Percentiles rank a stretch among this genome's conserved stretches.
These are phyloP conservation scores for Melinaea menophilus DNA, from an alignment of 2,888 invertebrate species.

Conservation along the genomic window DNA sequence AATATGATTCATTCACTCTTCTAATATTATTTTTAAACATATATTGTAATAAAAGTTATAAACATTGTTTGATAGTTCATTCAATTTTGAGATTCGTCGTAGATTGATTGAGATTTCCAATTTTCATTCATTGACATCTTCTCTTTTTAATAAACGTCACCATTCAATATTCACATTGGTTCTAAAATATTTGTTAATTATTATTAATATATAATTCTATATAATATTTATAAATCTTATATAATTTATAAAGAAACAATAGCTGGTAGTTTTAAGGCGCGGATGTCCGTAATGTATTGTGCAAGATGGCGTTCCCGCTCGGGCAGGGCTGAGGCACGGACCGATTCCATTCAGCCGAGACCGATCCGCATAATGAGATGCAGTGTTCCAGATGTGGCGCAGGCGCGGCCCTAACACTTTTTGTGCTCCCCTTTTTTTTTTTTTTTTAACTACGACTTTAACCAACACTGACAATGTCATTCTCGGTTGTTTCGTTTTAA, in stretches of 20 bases:
- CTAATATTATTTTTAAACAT: too few species aligned
- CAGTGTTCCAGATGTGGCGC: slow-evolving; percentile 74
- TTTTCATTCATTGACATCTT: too few species aligned
- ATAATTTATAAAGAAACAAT: slow-evolving; percentile 32
- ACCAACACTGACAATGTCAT: slow-evolving; percentile 41
- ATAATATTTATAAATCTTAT: not conserved
- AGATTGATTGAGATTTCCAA: too few species aligned
- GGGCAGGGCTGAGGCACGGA: slow-evolving; percentile 38
- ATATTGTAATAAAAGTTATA: too few species aligned
- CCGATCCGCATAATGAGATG: slow-evolving; percentile 71
- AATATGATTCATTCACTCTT: too few species aligned
- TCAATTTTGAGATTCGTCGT: too few species aligned
- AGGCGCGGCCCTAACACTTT: slow-evolving; percentile 68
- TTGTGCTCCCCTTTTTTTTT: slow-evolving; percentile 52
- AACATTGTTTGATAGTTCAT: too few species aligned
- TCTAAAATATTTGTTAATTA: too few species aligned
- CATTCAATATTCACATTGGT: too few species aligned
- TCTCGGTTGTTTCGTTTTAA: slow-evolving; percentile 23
- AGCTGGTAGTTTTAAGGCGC: slow-evolving; percentile 24
- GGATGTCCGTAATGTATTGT: slow-evolving; percentile 26
- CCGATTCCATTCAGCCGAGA: slow-evolving; percentile 60
- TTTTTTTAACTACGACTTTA: slow-evolving; percentile 42
- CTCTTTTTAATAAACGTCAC: too few species aligned
- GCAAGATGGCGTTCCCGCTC: slow-evolving; percentile 20
- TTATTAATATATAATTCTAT: too few species aligned